Evolutionary conservation across 2,888 invertebrate genomes (phyloP).

Genomic region (Caenorhabditis sp.): DNA sequence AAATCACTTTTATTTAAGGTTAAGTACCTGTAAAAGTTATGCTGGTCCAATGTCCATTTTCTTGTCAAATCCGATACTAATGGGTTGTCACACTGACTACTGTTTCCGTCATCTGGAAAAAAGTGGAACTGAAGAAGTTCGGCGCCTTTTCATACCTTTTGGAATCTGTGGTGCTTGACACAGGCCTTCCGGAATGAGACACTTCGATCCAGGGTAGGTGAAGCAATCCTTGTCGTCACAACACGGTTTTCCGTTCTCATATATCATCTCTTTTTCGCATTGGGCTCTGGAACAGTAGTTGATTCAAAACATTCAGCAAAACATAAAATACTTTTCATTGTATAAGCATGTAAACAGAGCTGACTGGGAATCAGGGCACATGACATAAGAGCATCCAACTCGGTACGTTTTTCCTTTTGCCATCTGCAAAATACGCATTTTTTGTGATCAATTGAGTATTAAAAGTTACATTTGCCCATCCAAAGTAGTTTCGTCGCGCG

Average conservation of each 20-base stretch:
- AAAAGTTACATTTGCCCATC: slow-evolving; percentile 61
- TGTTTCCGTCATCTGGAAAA: too few relatives aligned
- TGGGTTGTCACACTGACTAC: slow-evolving; percentile 49
- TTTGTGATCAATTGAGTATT: not conserved
- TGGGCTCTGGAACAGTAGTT: slow-evolving; percentile 46
- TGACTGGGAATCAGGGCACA: slow-evolving; percentile 50
- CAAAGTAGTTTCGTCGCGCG: slow-evolving; percentile 50
- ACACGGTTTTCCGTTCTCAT: slow-evolving; percentile 62
- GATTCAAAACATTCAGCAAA: not conserved
- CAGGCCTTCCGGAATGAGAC: slow-evolving; percentile 54
- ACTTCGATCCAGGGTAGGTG: slow-evolving; percentile 64
- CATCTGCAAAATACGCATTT: slow-evolving; percentile 60
- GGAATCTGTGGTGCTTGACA: slow-evolving; percentile 53
- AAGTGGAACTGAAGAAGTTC: too few relatives aligned
- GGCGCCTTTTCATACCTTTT: slow-evolving; percentile 45
- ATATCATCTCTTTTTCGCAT: slow-evolving; percentile 63
- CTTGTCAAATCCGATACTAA: slow-evolving; percentile 56
- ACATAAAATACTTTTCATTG: slow-evolving; percentile 60
- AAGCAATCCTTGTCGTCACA: slow-evolving; percentile 58
- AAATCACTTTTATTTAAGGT: not conserved
- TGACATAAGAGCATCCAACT: slow-evolving; percentile 59
- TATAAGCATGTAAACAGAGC: slow-evolving; percentile 62
- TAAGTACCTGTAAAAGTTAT: slow-evolving; percentile 61
- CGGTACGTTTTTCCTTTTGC: slow-evolving; percentile 64
- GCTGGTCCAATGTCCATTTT: slow-evolving; percentile 56